These are phyloP conservation scores for Athripsodes cinereus DNA, from an alignment of 2,888 invertebrate species.

Conservation along the genomic window DNA sequence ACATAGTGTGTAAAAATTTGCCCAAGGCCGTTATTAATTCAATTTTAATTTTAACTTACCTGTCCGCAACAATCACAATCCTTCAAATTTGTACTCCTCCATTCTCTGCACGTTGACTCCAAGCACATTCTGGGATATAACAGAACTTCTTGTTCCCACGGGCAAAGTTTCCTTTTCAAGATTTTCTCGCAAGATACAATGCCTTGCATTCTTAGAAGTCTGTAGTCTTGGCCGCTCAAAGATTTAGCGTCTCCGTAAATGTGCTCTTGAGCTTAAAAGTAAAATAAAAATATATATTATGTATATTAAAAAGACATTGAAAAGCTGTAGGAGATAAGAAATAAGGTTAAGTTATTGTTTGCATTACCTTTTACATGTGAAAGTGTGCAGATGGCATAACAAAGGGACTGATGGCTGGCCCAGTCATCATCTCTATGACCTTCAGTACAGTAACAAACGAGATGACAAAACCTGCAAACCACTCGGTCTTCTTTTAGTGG, in stretches of 20 bases:
- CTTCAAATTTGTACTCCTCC: slow-evolving; percentile 42
- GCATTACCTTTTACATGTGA: slow-evolving; percentile 48
- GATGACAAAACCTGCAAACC: slow-evolving; percentile 49
- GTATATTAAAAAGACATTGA: background rate
- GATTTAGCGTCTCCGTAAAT: slow-evolving; percentile 47
- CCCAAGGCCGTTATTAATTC: background rate
- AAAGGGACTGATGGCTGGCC: slow-evolving; percentile 53
- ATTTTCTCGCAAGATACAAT: slow-evolving; percentile 55
- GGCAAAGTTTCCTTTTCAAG: slow-evolving; percentile 51
- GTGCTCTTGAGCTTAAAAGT: slow-evolving; percentile 50
- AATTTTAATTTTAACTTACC: slow-evolving; percentile 32
- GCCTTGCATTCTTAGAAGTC: slow-evolving; percentile 55
- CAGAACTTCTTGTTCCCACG: slow-evolving; percentile 64
- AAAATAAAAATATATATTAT: slow-evolving; percentile 6
- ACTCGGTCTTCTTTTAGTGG: slow-evolving; percentile 36
- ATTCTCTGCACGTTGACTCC: slow-evolving; percentile 50
- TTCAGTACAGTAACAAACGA: slow-evolving; percentile 58
- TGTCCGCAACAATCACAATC: slow-evolving; percentile 56
- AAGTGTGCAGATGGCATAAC: slow-evolving; percentile 54
- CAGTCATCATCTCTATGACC: slow-evolving; percentile 57
- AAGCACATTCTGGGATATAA: slow-evolving; percentile 61
- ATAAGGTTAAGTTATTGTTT: background rate
- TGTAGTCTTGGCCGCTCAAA: slow-evolving; percentile 53
- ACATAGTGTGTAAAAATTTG: background rate
- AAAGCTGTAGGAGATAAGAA: background rate